Base-by-base conservation (phyloP, 2,113 vertebrate species). In the Oryzias curvinotus region DNA sequence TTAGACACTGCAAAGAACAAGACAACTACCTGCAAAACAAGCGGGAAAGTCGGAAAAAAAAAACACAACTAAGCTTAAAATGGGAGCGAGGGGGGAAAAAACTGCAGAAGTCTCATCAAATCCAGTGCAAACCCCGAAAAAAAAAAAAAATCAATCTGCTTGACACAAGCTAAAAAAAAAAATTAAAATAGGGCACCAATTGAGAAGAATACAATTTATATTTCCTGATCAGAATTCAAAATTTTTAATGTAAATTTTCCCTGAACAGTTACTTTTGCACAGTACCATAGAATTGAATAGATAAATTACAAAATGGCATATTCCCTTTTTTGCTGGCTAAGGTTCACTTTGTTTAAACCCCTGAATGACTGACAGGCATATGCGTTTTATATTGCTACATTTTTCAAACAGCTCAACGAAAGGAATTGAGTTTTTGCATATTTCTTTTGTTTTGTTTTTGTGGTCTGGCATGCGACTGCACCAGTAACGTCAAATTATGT, bases 231-330 rank as follows among this genome's bases (percentile, higher is more conserved):
- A 87, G 75, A 69, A 81, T 73, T 87, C 65, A 81, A 81, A 86
- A 82, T 78, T 80, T 63, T 77, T 58, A 74, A 82, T 83, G 62
- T 80, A 87, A 85, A 82, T 60, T 81, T 85, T 90, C 91, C 88
- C 88, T 92, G 88, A 91, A 92, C 86, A 84, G 87, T 84, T 82
- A 73, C 50, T 78, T 89, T 88, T 90, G 89, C 89, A 91, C 90
- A 91, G 90, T 91, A 91, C 91, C 90, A 85, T 78, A 85, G 43
- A 90, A 81, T 88, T 85, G 85, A 78, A 80, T 80, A 78, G 82
- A 86, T 84, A 89, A 88, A 89, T 87, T 86, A 89, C 82, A 84
- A 79, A 86, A 82, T 48, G 84, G 83, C 83, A 90, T 67, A 81
- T 82, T 88, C 90, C 88, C 89, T 88, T 90, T 91, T 90, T 80